A percentile compares a stretch with the other conserved stretches of the same genome.
Conservation (phyloP, 1,140 invertebrate genomes). For the Sitophilus oryzae region DNA sequence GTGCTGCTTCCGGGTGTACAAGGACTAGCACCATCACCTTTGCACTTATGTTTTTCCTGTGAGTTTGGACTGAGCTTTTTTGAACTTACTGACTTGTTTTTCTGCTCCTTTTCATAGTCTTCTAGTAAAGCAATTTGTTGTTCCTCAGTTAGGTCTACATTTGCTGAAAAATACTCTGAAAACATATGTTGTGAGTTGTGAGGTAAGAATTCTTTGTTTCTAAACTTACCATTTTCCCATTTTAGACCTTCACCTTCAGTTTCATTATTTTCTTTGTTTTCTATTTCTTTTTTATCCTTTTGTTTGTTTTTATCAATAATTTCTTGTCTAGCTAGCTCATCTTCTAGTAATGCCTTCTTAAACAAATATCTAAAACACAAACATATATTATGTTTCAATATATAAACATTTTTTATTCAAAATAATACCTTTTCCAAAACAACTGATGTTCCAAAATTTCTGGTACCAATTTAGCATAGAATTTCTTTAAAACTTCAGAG, state of each 20-base stretch:
- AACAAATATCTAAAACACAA: conserved; percentile 49
- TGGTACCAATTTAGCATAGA: conserved; percentile 51
- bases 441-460: conserved; percentile 48
- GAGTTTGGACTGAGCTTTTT: conserved; percentile 17
- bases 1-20: conserved; percentile 36
- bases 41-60: background rate
- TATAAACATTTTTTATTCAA: background rate
- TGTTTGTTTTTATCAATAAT: conserved; percentile 38
- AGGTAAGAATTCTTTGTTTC: no score
- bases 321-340: conserved; percentile 49
- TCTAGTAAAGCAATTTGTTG: conserved; percentile 53
- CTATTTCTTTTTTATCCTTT: conserved; percentile 36
- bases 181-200: no score
- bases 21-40: conserved; percentile 21
- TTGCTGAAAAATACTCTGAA: conserved; percentile 53
- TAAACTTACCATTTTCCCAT: conserved; percentile 44
- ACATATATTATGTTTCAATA: background rate
- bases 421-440: conserved; percentile 52
- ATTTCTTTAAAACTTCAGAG: conserved; percentile 46
- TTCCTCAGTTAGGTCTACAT: conserved; percentile 55
- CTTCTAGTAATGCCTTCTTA: conserved; percentile 54
- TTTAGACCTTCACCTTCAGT: conserved; percentile 31
- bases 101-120: conserved; percentile 51
- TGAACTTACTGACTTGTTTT: conserved; percentile 15
- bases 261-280: background rate